Evolutionary conservation across 1,140 invertebrate genomes (phyloP), one percentile per base, ranked within the genome.

Genomic region (Brachionus paranguensis): DNA sequence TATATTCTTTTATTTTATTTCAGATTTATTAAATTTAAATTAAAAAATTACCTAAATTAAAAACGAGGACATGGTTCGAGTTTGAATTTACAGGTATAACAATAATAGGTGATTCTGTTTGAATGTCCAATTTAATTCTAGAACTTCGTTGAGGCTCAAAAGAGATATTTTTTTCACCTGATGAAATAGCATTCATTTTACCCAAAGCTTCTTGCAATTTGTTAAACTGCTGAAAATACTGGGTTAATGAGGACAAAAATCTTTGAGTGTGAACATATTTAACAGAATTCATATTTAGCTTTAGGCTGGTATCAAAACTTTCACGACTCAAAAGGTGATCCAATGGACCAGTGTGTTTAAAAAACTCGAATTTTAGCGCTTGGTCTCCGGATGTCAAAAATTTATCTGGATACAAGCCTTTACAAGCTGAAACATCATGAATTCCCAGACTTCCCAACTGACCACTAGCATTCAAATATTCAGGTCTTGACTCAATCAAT

Each of bases 231-330:
- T 93, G 91, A 74, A 95, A 93, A 88, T 97, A 97, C 10, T 91
- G 89, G 85, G 95, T 92, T 17, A 97, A 90, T 88, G 97, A 95
- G 0, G 92, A 92, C 41, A 96, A 92, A 90, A 98, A 99, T 72
- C 96, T 91, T 86, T 97, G 95, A 0, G 96, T 98, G 88, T 99
- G 96, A 47, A 97, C 93, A 89, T 97, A 98, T 86, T 94, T 92
- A 0, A 97, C 94, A 0, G 88, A 89, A 1, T 87, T 87, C 87
- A 90, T 88, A 37, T 86, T 85, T 47, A 88, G 88, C 81, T 92
- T 93, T 11, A 99, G 88, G 68, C 92, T 92, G 1, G 94, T 93
- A 87, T 98, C 95, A 89, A 92, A 92, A 5, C 93, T 92, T 84
- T 91, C 86, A 17, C 86, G 72, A 14, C 91, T 84, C 7, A 86